Evolutionary conservation across 2,113 vertebrate genomes (phyloP), one percentile per base, ranked within the genome.

Genomic region (Ageneiosus marmoratus): DNA sequence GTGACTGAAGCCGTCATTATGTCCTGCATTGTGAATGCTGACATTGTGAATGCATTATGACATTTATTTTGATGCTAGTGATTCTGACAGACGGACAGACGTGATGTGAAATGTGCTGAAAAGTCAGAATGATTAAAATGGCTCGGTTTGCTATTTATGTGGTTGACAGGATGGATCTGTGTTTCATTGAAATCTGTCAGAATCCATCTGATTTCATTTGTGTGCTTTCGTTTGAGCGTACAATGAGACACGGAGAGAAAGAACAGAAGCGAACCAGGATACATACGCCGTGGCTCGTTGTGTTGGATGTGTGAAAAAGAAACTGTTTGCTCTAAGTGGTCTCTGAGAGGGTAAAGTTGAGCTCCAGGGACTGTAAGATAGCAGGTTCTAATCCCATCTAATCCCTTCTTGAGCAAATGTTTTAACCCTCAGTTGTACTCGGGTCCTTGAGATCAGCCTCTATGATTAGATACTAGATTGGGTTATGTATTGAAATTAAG

Each of bases 61-160:
- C 73, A 67, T 51, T 83, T 55, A 63, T 44, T 37, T 82, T 63
- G 37, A 29, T 60, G 41, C 53, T 16, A 37, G 15, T 24, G 53
- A 58, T 34, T 83, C 72, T 75, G 81, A 83, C 44, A 77, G 81
- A 60, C 46, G 62, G 27, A 51, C 70, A 20, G 27, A 51, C 70
- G 12, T 56, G 41, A 82, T 77, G 72, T 75, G 72, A 53, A 92
- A 89, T 27, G 51, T 2, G 16, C 18, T 81, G 16, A 55, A 44
- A 55, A 55, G 73, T 89, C 88, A 86, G 90, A 27, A 29, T 0
- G 53, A 81, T 76, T 69, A 78, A 37, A 85, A 37, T 78, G 69
- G 79, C 16, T 74, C 11, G n/a, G 22, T 10, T 83, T n/a, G 58
- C 58, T 67, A 6, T 20, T 79, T 32, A 73, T 82, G 46, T 13